Percentiles rank a stretch among this genome's conserved stretches.
Evolutionary conservation across 2,797 vertebrate genomes (phyloP).

Genomic region (Microcaecilia unicolor): DNA sequence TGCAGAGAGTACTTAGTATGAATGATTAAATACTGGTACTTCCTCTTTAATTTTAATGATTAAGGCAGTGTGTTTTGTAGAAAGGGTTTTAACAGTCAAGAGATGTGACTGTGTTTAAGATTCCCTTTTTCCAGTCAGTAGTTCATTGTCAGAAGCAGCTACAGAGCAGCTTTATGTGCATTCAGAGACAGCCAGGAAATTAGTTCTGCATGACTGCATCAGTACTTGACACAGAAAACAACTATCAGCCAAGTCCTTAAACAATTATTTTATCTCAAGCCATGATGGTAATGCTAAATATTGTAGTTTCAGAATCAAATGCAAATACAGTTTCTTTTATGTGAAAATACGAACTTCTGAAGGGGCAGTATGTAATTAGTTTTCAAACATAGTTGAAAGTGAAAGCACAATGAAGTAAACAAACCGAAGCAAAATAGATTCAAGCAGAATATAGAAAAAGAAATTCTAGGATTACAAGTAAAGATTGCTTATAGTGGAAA

Average conservation of each 20-base stretch:
- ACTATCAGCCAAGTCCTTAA: slow-evolving; percentile 45
- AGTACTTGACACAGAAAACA: slow-evolving; percentile 40
- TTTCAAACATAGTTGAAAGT: too few relatives aligned
- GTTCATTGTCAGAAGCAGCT: slow-evolving; percentile 62
- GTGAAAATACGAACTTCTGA: slow-evolving; percentile 10
- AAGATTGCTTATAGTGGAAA: too few relatives aligned
- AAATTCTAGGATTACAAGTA: too few relatives aligned
- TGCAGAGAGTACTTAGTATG: slow-evolving; percentile 23
- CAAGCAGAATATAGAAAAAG: background rate
- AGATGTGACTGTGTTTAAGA: slow-evolving; percentile 68
- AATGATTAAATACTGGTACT: slow-evolving; percentile 30
- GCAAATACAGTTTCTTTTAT: background rate
- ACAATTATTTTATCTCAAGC: slow-evolving; percentile 55
- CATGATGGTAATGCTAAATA: slow-evolving; percentile 45
- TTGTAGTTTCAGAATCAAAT: slow-evolving; percentile 12
- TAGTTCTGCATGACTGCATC: slow-evolving; percentile 64
- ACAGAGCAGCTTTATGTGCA: slow-evolving; percentile 62
- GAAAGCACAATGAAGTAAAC: too few relatives aligned
- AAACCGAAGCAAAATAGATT: background rate
- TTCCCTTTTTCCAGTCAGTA: slow-evolving; percentile 61
- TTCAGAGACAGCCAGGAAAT: slow-evolving; percentile 68
- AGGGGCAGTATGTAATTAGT: slow-evolving; percentile 4
- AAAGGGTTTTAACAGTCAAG: slow-evolving; percentile 64
- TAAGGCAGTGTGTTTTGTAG: slow-evolving; percentile 49
- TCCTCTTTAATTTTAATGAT: slow-evolving; percentile 17